Base-by-base conservation (phyloP, 1,140 invertebrate genomes). In the Episyrphus balteatus region DNA sequence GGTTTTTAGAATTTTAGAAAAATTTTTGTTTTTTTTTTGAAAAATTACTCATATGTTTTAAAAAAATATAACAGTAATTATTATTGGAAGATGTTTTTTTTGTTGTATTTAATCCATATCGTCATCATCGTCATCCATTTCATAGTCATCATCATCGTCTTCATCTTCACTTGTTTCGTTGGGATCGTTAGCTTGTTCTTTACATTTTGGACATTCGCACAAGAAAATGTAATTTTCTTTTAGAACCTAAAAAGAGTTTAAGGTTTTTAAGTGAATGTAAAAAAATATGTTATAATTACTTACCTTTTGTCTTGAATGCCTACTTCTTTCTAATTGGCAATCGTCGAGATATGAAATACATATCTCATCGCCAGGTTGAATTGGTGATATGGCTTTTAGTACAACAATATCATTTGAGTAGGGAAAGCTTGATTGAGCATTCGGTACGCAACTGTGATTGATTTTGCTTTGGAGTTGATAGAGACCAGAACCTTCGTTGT, bases 401-500 rank as follows among this genome's bases (percentile, higher is more conserved):
- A 81, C 80, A 46, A 96, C 70, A 32, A 77, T 80, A 56, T 82
- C 83, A 60, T 92, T 90, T 43, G 88, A 89, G 59, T 88, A 79
- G 2, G 84, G 83, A 64, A 96, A 97, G 15, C 80, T 80, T 1
- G 86, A 79, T 58, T 83, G 78, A 3, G 91, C 88, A 73, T 95
- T 96, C 6, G 92, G 91, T 1, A 74, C 62, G 66, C 93, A 98
- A 62, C 89, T 94, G 68, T 98, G 93, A 72, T 97, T 97, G 46
- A 86, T 82, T 32, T 82, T 74, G 62, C 91, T 93, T 65, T 96
- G 92, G 1, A 87, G 54, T 14, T 74, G 58, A 70, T 89, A 97
- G 0, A 98, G 69, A 2, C 87, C 93, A 14, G 91, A 92, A 2
- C 92, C 93, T 76, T 97, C 92, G 67, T 85, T 92, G 66, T 96